A percentile compares a stretch with the other conserved stretches of the same genome.
phyloP scores from a whole-genome alignment of 2,888 invertebrate species.

The Rhamnusium bicolor region DNA sequence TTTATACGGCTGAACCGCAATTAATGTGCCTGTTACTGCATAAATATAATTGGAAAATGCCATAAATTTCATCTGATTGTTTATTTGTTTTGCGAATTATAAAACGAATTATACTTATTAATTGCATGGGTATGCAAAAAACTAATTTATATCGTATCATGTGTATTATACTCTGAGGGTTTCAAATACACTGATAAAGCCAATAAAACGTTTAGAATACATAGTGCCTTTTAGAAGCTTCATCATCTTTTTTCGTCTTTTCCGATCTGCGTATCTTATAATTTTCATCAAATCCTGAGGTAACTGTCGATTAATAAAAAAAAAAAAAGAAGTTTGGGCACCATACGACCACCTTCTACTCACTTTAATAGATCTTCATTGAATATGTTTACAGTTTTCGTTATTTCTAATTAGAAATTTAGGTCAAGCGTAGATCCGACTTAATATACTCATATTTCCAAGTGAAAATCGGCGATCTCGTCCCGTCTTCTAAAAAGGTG shows the following conservation, averaged over 20 bases:
- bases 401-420: no score
- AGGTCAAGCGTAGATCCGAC: no score
- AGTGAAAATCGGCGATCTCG: no score
- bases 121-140: conserved; percentile 14
- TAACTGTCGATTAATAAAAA: no score
- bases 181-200: background rate
- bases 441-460: no score
- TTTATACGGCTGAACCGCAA: conserved; percentile 47
- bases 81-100: conserved; percentile 27
- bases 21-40: conserved; percentile 56
- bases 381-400: no score
- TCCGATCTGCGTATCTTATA: no score
- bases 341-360: no score
- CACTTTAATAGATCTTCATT: no score
- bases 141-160: conserved; percentile 7
- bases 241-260: background rate
- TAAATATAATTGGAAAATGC: conserved; percentile 61
- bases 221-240: background rate
- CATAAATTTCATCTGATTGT: conserved; percentile 56
- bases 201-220: background rate
- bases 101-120: conserved; percentile 15
- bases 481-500: no score
- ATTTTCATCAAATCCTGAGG: no score
- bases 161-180: background rate
- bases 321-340: no score